Base-by-base conservation (phyloP, 2,797 vertebrate genomes). In the Takifugu rubripes region DNA sequence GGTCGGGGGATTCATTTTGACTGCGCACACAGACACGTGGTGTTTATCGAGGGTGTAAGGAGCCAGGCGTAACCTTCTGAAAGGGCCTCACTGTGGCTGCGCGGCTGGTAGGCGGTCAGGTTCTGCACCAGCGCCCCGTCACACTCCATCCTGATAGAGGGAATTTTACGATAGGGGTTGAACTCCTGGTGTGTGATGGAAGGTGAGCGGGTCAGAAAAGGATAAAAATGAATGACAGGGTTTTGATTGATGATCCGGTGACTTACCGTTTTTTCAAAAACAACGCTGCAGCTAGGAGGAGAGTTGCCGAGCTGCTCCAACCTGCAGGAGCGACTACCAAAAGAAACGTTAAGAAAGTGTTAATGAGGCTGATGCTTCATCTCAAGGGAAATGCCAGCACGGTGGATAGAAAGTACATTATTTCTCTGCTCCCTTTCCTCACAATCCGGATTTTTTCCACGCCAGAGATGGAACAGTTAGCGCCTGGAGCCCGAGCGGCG, bases 1-100 rank as follows among this genome's bases (percentile, higher is more conserved):
- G 3, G 52, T 61, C 17, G 88, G 90, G 42, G 87, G 78, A 50
- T 79, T 67, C 74, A 90, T 62, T 72, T 89, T 87, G 52, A 92
- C 91, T 92, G 75, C 6, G 55, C 1, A 59, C 46, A 66, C 5
- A 24, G 17, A 54, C 12, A 61, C 14, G 52, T 42, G 29, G 29
- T 24, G 3, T 29, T 51, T 52, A 15, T 31, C 49, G 31, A 25
- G 3, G 21, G 17, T 16, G 25, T 2, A 26, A 49, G 2, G 12
- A 29, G 15, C 15, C 14, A n/a, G 10, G 40, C 26, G 40, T 3
- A 3, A 36, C 14, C 53, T 40, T 40, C 36, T 21, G 16, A 21
- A 10, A 31, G 29, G 8, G 3, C 65, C 88, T 74, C 64, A 92
- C 90, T 76, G 70, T 90, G 73, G 0, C 10, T 0, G 0, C 0